These are phyloP conservation scores for Tragelaphus buxtoni DNA, from an alignment of 2,113 vertebrate genomes.

Conservation along the genomic window DNA sequence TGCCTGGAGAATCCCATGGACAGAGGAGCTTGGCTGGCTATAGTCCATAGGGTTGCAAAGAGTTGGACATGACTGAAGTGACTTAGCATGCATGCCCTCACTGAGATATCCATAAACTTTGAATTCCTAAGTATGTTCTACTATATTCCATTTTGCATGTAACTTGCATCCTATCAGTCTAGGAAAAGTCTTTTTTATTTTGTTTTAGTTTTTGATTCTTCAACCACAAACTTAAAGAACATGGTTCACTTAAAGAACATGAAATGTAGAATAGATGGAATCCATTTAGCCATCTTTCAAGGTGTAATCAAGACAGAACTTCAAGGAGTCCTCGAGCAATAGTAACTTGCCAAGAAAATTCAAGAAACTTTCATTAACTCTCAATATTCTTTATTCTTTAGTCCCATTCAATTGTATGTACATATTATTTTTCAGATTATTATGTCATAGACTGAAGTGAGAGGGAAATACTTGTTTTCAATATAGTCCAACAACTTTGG, in stretches of 20 bases:
- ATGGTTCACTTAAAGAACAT: neutral
- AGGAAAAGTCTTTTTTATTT: neutral
- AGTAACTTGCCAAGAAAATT: neutral
- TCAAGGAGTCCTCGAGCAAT: neutral
- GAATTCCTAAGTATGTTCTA: neutral
- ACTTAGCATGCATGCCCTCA: neutral
- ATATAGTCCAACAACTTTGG: neutral
- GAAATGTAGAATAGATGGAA: neutral
- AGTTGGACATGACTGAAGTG: neutral
- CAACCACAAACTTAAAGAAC: neutral
- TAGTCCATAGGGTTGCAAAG: neutral
- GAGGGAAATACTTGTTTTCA: neutral
- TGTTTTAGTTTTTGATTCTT: neutral
- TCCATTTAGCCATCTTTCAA: neutral
- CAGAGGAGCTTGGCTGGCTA: neutral
- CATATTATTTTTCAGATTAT: neutral
- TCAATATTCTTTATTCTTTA: neutral
- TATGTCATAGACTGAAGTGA: neutral
- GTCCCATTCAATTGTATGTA: neutral
- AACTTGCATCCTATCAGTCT: neutral
- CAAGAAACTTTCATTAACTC: neutral
- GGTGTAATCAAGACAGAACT: neutral
- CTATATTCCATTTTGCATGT: neutral
- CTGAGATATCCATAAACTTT: neutral
- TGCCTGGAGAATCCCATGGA: neutral